These are phyloP conservation scores for Orycteropus afer DNA, from an alignment of 2,113 vertebrate genomes.

Conservation along the genomic window DNA sequence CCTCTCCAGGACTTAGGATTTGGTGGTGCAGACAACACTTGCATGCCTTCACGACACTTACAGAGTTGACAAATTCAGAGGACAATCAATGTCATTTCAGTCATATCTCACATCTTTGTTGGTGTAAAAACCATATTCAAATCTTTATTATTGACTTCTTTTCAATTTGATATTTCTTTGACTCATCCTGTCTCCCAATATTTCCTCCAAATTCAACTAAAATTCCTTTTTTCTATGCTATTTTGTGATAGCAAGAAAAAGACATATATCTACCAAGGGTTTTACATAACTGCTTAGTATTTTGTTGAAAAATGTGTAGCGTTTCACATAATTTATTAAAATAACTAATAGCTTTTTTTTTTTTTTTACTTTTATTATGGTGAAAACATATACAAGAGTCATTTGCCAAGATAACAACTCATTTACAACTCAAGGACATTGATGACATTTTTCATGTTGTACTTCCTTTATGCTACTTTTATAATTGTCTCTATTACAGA, in stretches of 20 bases:
- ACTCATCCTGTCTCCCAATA: not conserved
- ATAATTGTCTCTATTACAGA: not conserved
- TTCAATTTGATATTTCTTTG: not conserved
- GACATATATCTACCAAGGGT: not conserved
- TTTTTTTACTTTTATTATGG: no score
- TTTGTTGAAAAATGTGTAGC: constrained; percentile 27
- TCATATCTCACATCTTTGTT: not conserved
- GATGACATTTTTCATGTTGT: no score
- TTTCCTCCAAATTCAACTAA: not conserved
- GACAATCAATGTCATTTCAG: not conserved
- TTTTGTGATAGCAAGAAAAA: not conserved
- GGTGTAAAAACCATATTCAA: not conserved
- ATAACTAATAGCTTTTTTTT: no score
- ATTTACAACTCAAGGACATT: no score
- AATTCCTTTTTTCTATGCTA: not conserved
- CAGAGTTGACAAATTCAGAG: not conserved
- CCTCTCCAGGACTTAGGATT: not conserved
- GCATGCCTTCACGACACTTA: not conserved
- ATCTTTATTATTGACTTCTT: not conserved
- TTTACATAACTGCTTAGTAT: not conserved
- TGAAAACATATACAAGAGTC: no score
- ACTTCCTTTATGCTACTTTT: no score
- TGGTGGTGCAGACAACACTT: not conserved
- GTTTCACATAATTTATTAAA: constrained; percentile 37
- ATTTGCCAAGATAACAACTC: no score